Conservation (phyloP, 1,140 invertebrate species). For the Triops longicaudatus region DNA sequence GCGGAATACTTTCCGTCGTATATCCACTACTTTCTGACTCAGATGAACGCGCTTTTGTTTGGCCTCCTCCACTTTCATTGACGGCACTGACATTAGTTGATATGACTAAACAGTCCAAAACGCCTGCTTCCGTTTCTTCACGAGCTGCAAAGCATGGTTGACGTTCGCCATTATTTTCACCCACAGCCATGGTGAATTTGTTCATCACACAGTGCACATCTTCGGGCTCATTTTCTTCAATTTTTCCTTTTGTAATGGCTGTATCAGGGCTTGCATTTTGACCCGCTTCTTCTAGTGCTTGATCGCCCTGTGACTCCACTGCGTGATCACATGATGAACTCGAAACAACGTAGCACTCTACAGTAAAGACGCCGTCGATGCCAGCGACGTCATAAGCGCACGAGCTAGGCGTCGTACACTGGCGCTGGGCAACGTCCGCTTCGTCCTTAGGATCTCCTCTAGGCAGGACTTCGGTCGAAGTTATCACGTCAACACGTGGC, state of each 20-base stretch:
- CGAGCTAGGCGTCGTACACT: neutral
- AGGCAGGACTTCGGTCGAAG: neutral
- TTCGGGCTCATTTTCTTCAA: neutral
- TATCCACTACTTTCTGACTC: neutral
- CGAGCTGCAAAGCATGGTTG: neutral
- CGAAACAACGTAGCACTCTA: neutral
- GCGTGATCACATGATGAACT: neutral
- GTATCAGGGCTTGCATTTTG: neutral
- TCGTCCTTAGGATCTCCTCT: conserved; percentile 21
- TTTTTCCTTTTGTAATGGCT: neutral
- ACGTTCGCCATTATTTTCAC: neutral
- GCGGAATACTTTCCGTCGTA: neutral
- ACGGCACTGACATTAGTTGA: neutral
- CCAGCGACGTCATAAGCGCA: neutral
- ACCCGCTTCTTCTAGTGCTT: neutral
- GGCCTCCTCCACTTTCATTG: neutral
- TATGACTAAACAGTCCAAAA: neutral
- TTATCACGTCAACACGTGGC: conserved; percentile 13
- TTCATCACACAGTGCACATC: neutral
- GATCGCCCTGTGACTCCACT: neutral
- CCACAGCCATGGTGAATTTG: neutral
- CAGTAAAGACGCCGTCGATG: neutral
- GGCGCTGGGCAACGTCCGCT: neutral
- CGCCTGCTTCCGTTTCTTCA: neutral
- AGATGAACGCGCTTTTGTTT: neutral